A percentile compares a stretch with the other conserved stretches of the same genome.
Conservation (phyloP, 2,113 vertebrate species). For the Perccottus glenii region DNA sequence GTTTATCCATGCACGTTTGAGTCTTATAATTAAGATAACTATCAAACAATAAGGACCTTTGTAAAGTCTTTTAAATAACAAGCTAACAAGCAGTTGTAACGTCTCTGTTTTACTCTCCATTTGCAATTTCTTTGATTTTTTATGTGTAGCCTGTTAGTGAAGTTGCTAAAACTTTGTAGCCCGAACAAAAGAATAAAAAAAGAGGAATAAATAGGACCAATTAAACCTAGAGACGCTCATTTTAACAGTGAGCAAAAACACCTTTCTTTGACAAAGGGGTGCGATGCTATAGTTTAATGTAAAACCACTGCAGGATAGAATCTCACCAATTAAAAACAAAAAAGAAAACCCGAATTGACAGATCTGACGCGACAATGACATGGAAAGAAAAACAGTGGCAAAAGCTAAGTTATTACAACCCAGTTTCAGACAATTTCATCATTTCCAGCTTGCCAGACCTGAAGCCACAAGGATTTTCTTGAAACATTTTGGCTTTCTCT, state of each 20-base stretch:
- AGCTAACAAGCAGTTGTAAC: no score
- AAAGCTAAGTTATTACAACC: conserved; percentile 23
- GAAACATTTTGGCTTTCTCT: conserved; percentile 37
- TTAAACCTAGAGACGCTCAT: not conserved
- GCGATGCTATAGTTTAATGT: not conserved
- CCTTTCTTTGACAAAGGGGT: not conserved
- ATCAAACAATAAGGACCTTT: no score
- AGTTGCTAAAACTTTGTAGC: not conserved
- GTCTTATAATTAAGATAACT: no score
- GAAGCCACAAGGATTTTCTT: conserved; percentile 51
- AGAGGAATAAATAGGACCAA: not conserved
- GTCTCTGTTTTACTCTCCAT: no score
- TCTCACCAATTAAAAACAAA: not conserved
- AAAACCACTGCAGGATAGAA: not conserved
- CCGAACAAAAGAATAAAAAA: not conserved
- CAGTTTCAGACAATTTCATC: conserved; percentile 62
- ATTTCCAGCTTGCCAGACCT: conserved; percentile 40
- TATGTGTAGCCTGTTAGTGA: not conserved
- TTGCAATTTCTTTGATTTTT: not conserved
- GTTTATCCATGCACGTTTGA: no score
- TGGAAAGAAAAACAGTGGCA: conserved; percentile 16
- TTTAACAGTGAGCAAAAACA: not conserved
- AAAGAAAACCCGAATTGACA: not conserved
- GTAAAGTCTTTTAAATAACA: no score
- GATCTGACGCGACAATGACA: conserved; percentile 25